Base-by-base conservation (phyloP, 2,797 vertebrate genomes). In the Saguinus oedipus region DNA sequence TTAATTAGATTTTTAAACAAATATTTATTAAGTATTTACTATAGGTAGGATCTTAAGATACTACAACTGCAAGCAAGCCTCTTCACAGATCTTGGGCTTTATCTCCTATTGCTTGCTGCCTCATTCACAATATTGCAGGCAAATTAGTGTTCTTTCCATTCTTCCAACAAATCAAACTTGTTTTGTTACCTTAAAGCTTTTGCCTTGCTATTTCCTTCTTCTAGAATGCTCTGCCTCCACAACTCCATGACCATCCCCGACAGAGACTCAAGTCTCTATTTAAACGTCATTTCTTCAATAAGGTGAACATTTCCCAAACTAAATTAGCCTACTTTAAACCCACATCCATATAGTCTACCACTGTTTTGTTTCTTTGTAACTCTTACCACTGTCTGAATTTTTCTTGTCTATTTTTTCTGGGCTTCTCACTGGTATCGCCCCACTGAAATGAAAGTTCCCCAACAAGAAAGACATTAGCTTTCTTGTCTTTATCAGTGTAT, bases 21-120 rank as follows among this genome's bases (percentile, higher is more conserved):
- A 42, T 57, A 81, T 24, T 42, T 81, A 74, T 39, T 93, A 94
- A 84, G 17, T 50, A 20, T 88, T 83, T 83, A 12, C 26, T 36
- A 12, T 46, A 53, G 2, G 10, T 12, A 57, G 4, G 22, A 36
- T 5, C 22, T n/a, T 19, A 64, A 9, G 17, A 33, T 33, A 24
- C 9, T 30, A 17, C 1, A 50, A 44, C 5, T 68, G 48, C 5
- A 97, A n/a, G 64, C 64, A 68, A 68, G 33, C 15, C 9, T 53
- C 86, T 76, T 70, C 24, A 33, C 13, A 86, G 48, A 30, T 36
- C 53, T 30, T 68, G 46, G 10, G 4, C 20, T 61, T 88, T 50
- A n/a, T 36, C 15, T 74, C 22, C 6, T 9, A 27, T 46, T 5
- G 5, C 36, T 57, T n/a, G 11, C 72, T 88, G 30, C 19, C 46